Conservation (phyloP, 2,888 invertebrate species). For the Caenorhabditis sp. region DNA sequence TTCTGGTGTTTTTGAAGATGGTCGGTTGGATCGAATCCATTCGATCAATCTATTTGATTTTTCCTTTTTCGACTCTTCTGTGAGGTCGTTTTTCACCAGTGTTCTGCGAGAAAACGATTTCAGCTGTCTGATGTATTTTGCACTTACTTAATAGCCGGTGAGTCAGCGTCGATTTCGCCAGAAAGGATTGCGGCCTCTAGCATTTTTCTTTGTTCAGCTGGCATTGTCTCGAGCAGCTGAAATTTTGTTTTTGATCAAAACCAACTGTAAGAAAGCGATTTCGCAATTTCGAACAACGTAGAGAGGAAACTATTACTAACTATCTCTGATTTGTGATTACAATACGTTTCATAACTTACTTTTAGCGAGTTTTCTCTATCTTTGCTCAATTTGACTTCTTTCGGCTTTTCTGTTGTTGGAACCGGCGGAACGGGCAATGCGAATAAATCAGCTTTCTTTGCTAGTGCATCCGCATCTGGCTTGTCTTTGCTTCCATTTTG, state of each 20-base stretch:
- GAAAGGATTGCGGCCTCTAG: constrained; percentile 76
- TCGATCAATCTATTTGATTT: constrained; percentile 76
- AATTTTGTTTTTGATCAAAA: constrained; percentile 9
- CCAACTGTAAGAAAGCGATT: background rate
- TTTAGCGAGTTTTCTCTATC: constrained; percentile 66
- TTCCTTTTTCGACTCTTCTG: constrained; percentile 73
- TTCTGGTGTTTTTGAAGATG: constrained; percentile 63
- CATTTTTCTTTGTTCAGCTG: constrained; percentile 72
- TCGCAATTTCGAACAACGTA: too few relatives aligned
- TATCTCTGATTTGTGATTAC: too few relatives aligned
- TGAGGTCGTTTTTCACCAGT: constrained; percentile 71
- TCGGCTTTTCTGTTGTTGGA: constrained; percentile 33
- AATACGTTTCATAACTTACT: too few relatives aligned
- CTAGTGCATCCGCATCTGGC: constrained; percentile 36
- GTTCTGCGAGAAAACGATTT: too few relatives aligned
- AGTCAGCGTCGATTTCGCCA: constrained; percentile 76
- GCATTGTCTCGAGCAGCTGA: constrained; percentile 65
- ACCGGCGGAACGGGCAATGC: constrained; percentile 14
- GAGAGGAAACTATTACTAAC: too few relatives aligned
- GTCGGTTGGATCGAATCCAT: constrained; percentile 81
- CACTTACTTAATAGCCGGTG: constrained; percentile 71
- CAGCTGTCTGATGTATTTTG: too few relatives aligned
- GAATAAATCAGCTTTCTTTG: constrained; percentile 41
- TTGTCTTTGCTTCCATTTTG: constrained; percentile 63
- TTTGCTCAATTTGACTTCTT: constrained; percentile 51